phyloP scores from a whole-genome alignment of 92 coral and sea anemone species.

The Anthopleura xanthogrammica region DNA sequence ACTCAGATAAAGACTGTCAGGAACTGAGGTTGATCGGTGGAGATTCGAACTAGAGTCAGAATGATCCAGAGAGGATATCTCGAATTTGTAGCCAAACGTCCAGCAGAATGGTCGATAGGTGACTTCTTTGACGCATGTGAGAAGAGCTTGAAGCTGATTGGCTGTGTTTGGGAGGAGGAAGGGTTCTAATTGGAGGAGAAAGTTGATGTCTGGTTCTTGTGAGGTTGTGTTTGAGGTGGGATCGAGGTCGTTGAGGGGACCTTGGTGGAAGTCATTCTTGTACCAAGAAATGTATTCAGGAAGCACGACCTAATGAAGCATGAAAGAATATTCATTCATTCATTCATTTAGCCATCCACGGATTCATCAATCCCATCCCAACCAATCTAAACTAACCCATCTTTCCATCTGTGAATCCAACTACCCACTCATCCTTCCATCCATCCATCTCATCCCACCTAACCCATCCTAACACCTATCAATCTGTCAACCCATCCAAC shows the following conservation, averaged over 20 bases:
- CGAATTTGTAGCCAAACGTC: constrained; percentile 86
- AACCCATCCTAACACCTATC: no score
- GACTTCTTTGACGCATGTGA: constrained; percentile 63
- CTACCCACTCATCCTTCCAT: no score
- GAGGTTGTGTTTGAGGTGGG: constrained; percentile 3
- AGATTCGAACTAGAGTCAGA: constrained; percentile 63
- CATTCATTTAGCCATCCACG: background rate
- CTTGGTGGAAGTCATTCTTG: constrained; percentile 67
- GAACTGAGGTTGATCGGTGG: constrained; percentile 61
- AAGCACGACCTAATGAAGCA: constrained; percentile 52
- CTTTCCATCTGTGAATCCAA: no score
- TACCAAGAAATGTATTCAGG: constrained; percentile 91
- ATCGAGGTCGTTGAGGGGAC: constrained; percentile 30
- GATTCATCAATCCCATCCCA: no score
- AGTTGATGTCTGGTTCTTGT: constrained; percentile 52
- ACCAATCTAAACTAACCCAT: no score
- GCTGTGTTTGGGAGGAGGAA: constrained; percentile 63
- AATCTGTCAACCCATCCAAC: no score
- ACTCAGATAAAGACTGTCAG: constrained; percentile 72
- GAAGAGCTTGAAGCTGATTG: constrained; percentile 51
- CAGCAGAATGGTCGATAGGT: constrained; percentile 81
- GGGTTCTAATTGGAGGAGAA: constrained; percentile 80
- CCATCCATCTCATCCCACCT: no score
- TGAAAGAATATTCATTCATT: background rate
- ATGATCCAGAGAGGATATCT: constrained; percentile 44